These are phyloP conservation scores for Drosophila pruinosa DNA, from an alignment of 1,140 invertebrate genomes.

Conservation along the genomic window DNA sequence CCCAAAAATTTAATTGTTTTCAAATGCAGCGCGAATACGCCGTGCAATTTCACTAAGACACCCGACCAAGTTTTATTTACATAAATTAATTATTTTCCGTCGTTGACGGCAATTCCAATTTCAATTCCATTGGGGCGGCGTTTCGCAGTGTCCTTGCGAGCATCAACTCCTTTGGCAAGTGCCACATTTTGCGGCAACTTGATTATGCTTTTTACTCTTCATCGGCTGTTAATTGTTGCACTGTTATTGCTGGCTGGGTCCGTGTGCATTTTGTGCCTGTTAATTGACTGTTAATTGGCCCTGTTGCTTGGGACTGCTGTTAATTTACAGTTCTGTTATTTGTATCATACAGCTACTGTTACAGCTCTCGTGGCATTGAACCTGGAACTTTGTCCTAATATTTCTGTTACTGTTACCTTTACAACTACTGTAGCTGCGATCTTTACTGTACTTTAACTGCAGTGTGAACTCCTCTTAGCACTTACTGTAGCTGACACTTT, in stretches of 20 bases:
- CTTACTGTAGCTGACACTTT: neutral
- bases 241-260: no score
- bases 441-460: no score
- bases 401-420: neutral
- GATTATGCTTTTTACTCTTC: no score
- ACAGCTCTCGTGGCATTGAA: neutral
- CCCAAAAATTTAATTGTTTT: conserved; percentile 49
- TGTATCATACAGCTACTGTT: no score
- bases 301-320: neutral
- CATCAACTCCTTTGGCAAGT: neutral
- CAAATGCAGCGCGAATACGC: conserved; percentile 18
- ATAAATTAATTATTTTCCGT: conserved; percentile 55
- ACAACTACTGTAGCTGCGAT: neutral
- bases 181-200: no score
- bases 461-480: neutral
- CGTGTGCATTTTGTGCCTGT: no score
- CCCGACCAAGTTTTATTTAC: conserved; percentile 46
- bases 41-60: no score
- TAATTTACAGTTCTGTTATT: no score
- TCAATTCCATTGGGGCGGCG: conserved; percentile 3
- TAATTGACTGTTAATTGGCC: no score
- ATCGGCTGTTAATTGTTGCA: no score
- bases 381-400: no score
- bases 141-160: conserved; percentile 21
- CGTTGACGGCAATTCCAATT: conserved; percentile 12